Conservation (phyloP, 2,113 vertebrate species). For the Paramormyrops kingsleyae region DNA sequence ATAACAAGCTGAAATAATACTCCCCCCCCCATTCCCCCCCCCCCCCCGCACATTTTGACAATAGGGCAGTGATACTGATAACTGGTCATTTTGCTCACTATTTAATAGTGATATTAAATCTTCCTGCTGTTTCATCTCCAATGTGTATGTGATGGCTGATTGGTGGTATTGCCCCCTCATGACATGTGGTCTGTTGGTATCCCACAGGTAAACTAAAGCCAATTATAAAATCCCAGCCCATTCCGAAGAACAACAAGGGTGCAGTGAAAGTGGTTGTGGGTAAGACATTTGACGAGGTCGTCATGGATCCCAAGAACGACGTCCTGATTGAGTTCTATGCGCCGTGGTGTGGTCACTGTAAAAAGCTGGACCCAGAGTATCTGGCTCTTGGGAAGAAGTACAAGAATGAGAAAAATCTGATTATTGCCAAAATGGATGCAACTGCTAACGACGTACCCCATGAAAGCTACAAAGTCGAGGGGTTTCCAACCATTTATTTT, state of each 20-base stretch:
- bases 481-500: slow-evolving; percentile 94
- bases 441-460: slow-evolving; percentile 78
- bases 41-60: no score
- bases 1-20: no score
- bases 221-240: slow-evolving; percentile 84
- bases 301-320: slow-evolving; percentile 83
- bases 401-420: slow-evolving; percentile 76
- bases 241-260: slow-evolving; percentile 91
- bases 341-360: slow-evolving; percentile 96
- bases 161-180: background rate
- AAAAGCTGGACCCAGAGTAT: slow-evolving; percentile 85
- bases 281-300: slow-evolving; percentile 84
- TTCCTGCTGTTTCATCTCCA: no score
- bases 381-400: slow-evolving; percentile 84
- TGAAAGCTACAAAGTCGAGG: slow-evolving; percentile 79
- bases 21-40: no score
- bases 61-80: no score
- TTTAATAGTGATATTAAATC: no score
- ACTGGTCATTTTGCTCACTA: no score
- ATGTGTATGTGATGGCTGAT: background rate
- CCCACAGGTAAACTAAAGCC: slow-evolving; percentile 81
- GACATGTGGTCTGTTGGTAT: background rate
- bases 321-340: slow-evolving; percentile 95
- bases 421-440: slow-evolving; percentile 96
- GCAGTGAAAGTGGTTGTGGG: slow-evolving; percentile 89